Conservation (phyloP, 1,140 invertebrate genomes). For the Gonatopus flavifemur region DNA sequence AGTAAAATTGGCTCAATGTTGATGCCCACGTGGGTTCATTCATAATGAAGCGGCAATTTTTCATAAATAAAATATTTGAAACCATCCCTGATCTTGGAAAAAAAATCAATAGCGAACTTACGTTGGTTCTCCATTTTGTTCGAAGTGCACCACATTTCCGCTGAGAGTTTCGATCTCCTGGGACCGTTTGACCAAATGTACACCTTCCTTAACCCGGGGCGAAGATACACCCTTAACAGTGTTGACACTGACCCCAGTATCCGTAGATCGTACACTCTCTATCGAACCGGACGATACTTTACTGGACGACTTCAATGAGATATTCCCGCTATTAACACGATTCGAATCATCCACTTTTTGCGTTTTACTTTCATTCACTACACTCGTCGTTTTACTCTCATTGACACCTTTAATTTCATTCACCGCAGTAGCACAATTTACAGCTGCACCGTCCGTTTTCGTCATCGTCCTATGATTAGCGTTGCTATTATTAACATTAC, state of each 20-base stretch:
- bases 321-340: slow-evolving; percentile 37
- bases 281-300: slow-evolving; percentile 41
- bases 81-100: too few relatives aligned
- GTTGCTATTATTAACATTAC: too few relatives aligned
- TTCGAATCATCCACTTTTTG: slow-evolving; percentile 17
- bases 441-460: too few relatives aligned
- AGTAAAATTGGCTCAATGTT: too few relatives aligned
- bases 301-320: slow-evolving; percentile 42
- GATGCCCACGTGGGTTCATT: too few relatives aligned
- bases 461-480: too few relatives aligned
- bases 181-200: slow-evolving; percentile 44
- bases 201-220: slow-evolving; percentile 46
- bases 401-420: too few relatives aligned
- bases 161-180: slow-evolving; percentile 55
- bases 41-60: too few relatives aligned
- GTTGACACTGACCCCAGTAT: slow-evolving; percentile 54
- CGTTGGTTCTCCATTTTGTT: slow-evolving; percentile 49
- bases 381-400: too few relatives aligned
- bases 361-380: slow-evolving; percentile 15
- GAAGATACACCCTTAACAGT: slow-evolving; percentile 52
- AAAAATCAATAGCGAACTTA: slow-evolving; percentile 32
- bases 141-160: slow-evolving; percentile 47
- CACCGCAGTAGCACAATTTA: too few relatives aligned
- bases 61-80: too few relatives aligned
- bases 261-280: slow-evolving; percentile 45